Base-by-base conservation (phyloP, 1,140 invertebrate genomes). In the Oppia nitens region DNA sequence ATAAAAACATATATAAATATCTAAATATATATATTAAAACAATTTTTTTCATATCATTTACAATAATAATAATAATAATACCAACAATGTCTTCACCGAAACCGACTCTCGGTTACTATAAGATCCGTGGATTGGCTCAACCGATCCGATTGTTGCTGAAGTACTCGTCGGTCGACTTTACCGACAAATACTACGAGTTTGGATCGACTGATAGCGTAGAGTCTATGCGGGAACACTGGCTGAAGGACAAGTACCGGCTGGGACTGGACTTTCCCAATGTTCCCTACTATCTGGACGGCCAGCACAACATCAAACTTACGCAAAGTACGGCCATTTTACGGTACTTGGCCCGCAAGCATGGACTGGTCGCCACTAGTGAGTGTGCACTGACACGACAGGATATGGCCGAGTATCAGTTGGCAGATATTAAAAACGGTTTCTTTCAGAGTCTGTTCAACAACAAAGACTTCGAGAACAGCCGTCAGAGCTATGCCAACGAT, bases 141-240 rank as follows among this genome's bases (percentile, higher is more conserved):
- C 74, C 83, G 6, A 81, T 84, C 53, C 76, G 86, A 45, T 81
- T 81, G 54, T 66, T 90, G 2, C 69, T 88, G 0, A 77, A 75
- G 47, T 84, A 86, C 69, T 79, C 75, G 4, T 77, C 74, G 51
- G 72, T 81, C 20, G 74, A 79, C 25, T 89, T 81, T 66, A 80
- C 84, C 67, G 85, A 89, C 47, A 68, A 67, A 24, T 57, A 60
- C 3, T 71, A 72, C 57, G 60, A 60, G 17, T 56, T 56, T 21
- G 47, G 32, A 3, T 6, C 51, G 17, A 25, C 9, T 9, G 6
- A 3, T 6, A 29, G n/a, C 23, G 6, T 17, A 9, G 32, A 40
- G 17, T 9, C 6, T 40, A 40, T 40, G 32, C 6, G 17, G 6
- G 17, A 40, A 17, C 6, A 40, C 17, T 40, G 32, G 32, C 6